Evolutionary conservation across 2,888 invertebrate genomes (phyloP), one percentile per base, ranked within the genome.

Genomic region (Stramonita haemastoma): DNA sequence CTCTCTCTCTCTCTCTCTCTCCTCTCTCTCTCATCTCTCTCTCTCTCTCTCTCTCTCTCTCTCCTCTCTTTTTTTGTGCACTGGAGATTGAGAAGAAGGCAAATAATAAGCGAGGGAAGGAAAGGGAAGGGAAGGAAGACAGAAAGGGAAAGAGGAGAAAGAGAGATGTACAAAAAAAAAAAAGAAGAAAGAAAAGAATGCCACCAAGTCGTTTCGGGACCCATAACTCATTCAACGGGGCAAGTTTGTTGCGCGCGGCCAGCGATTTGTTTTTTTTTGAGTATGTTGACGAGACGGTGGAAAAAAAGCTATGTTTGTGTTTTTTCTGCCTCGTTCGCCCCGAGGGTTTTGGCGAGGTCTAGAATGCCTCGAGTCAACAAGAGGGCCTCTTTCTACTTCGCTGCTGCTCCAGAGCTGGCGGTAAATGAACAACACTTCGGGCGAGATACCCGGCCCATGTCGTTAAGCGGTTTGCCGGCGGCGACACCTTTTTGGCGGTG

Each of bases 381-480:
- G 17, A 26, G 34, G n/a, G 73, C 34, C 29, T 26, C 87, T 81
- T 88, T 88, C 87, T n/a, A 19, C 57, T 81, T 73, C 79, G 22
- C n/a, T 13, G 32, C 81, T 73, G 81, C 34, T 2, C 6, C 34
- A 34, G 84, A 88, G 83, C 88, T 88, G 66, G 88, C 88, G 88
- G 81, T 32, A 88, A 88, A 88, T 88, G 66, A 60, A 88, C 83
- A 88, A 83, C 88, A 88, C 88, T 88, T 60, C 87, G 81, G 29
- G 13, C 56, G 77, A 88, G 81, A 81, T 81, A n/a, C 56, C 81
- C 32, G n/a, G n/a, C n/a, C n/a, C n/a, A n/a, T n/a, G n/a, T n/a
- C n/a, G n/a, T n/a, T 88, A 88, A 88, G 79, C 87, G 87, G 8
- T 88, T 88, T 88, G 36, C 87, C 87, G n/a, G 83, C 36, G n/a